A percentile compares a stretch with the other conserved stretches of the same genome.
Evolutionary conservation across 2,797 vertebrate species (phyloP).

Genomic region (Glossophaga mutica): DNA sequence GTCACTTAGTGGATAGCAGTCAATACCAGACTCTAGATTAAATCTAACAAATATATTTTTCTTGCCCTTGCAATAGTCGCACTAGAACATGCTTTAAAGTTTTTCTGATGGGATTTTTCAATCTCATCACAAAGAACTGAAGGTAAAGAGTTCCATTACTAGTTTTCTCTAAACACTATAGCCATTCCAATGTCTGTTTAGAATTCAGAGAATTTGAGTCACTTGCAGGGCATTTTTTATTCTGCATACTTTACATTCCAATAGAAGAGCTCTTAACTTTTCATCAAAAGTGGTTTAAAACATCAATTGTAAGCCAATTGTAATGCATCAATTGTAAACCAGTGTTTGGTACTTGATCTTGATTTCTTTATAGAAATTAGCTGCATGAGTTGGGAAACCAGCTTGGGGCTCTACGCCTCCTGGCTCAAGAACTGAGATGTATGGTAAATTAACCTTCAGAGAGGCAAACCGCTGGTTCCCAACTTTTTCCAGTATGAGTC

Average conservation of each 20-base stretch:
- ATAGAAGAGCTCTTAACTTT: conserved; percentile 27
- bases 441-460: not conserved
- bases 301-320: not conserved
- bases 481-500: not conserved
- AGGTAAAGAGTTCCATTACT: conserved; percentile 4
- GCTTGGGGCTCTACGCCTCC: not conserved
- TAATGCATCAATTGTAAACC: not conserved
- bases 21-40: conserved; percentile 31
- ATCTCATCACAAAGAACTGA: conserved; percentile 36
- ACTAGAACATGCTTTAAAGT: conserved; percentile 32
- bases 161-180: conserved; percentile 19
- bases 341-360: not conserved
- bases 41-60: not conserved
- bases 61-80: not conserved
- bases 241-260: conserved; percentile 58
- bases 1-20: not conserved
- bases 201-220: conserved; percentile 60
- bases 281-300: conserved; percentile 33
- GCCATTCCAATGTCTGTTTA: conserved; percentile 1
- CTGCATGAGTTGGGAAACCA: not conserved
- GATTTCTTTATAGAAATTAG: conserved; percentile 8
- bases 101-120: conserved; percentile 50
- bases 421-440: not conserved
- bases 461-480: not conserved
- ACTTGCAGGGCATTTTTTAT: conserved; percentile 5